phyloP scores from a whole-genome alignment of 1,140 invertebrate genomes.

The Hestina assimilis region DNA sequence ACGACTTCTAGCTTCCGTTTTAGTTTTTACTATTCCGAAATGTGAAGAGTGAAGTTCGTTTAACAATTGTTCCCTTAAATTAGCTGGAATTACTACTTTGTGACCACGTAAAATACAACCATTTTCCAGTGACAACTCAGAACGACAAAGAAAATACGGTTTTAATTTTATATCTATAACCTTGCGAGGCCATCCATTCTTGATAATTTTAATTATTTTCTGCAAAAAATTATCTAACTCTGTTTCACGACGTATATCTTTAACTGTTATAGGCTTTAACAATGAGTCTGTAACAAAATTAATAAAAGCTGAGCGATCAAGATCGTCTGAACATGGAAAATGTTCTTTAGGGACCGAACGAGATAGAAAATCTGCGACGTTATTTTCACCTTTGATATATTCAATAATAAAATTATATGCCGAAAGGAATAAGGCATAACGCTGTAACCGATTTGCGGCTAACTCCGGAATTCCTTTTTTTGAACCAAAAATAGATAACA shows the following conservation, averaged over 20 bases:
- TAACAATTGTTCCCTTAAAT: constrained; percentile 13
- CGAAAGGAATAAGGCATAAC: constrained; percentile 35
- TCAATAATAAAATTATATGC: constrained; percentile 36
- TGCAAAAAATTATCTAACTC: not conserved
- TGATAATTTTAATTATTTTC: not conserved
- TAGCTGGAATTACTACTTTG: constrained; percentile 12
- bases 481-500: constrained; percentile 1
- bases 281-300: not conserved
- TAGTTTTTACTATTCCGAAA: constrained; percentile 28
- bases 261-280: not conserved
- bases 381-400: constrained; percentile 27
- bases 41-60: constrained; percentile 19
- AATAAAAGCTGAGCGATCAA: not conserved
- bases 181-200: constrained; percentile 8
- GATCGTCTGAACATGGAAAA: not conserved
- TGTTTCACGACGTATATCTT: not conserved
- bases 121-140: constrained; percentile 11
- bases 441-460: constrained; percentile 28
- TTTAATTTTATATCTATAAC: not conserved
- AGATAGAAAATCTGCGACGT: constrained; percentile 35
- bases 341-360: not conserved
- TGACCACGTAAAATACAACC: constrained; percentile 23
- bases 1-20: constrained; percentile 15
- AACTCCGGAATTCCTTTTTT: constrained; percentile 21
- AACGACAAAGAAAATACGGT: constrained; percentile 24